Conservation (phyloP, 2,113 vertebrate species). For the Lipophrys pholis region DNA sequence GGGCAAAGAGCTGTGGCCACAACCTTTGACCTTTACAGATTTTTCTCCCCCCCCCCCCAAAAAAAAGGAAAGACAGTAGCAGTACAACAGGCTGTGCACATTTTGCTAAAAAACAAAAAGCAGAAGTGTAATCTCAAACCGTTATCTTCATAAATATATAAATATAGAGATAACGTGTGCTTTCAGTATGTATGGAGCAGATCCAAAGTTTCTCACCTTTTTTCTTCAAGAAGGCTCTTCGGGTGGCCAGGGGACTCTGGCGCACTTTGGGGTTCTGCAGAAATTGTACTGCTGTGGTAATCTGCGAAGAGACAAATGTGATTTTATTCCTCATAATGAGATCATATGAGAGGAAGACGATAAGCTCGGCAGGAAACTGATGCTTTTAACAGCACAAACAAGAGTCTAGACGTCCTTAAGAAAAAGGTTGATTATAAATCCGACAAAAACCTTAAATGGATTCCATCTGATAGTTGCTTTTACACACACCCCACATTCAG, state of each 20-base stretch:
- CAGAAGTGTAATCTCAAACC: constrained; percentile 7
- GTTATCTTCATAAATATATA: too few relatives aligned
- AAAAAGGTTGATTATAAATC: constrained; percentile 67
- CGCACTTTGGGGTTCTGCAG: constrained; percentile 94
- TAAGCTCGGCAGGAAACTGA: constrained; percentile 42
- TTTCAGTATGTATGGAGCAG: constrained; percentile 16
- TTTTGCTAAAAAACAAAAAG: constrained; percentile 28
- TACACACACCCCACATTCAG: constrained; percentile 67
- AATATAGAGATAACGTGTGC: not conserved
- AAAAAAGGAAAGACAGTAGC: constrained; percentile 31
- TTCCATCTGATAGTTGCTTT: constrained; percentile 74
- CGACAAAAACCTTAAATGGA: constrained; percentile 62
- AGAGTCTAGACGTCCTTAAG: constrained; percentile 65
- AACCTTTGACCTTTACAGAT: constrained; percentile 76
- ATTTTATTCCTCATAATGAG: constrained; percentile 53
- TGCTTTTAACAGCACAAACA: constrained; percentile 58
- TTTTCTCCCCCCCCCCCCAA: constrained; percentile 46
- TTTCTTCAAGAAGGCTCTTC: constrained; percentile 95
- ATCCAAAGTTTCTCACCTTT: constrained; percentile 88
- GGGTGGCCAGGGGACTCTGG: constrained; percentile 90
- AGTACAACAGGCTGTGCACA: constrained; percentile 33
- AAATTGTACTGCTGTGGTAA: constrained; percentile 96
- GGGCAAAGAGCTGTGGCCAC: constrained; percentile 70
- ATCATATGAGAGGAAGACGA: constrained; percentile 47
- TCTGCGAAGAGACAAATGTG: constrained; percentile 80